These are phyloP conservation scores for Ascidia mentula DNA, from an alignment of 23 tunicate genomes.

Conservation along the genomic window DNA sequence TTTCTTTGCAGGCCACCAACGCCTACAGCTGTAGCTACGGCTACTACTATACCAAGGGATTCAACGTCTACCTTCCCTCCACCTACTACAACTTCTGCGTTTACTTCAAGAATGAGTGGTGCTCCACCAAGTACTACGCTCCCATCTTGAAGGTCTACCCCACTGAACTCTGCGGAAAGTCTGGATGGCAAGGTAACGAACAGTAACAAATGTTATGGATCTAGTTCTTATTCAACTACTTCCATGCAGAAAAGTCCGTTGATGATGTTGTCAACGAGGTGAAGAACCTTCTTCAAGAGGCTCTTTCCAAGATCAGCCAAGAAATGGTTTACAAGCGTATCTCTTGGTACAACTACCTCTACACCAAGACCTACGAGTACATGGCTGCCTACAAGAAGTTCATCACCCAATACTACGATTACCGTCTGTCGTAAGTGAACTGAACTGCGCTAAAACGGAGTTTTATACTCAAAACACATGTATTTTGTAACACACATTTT, in stretches of 20 bases:
- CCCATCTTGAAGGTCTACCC: constrained; percentile 46
- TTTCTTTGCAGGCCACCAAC: constrained; percentile 38
- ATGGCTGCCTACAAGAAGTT: constrained; percentile 28
- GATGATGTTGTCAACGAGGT: constrained; percentile 24
- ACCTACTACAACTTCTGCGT: constrained; percentile 33
- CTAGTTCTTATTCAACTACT: too few relatives aligned
- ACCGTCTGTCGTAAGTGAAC: constrained; percentile 26
- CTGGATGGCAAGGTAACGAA: constrained; percentile 9
- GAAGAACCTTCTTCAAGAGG: constrained; percentile 22
- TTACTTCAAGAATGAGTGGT: constrained; percentile 42
- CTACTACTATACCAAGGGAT: constrained; percentile 25
- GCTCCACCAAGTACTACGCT: constrained; percentile 31
- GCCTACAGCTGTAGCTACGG: constrained; percentile 30
- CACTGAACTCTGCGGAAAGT: constrained; percentile 16
- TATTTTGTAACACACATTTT: background rate
- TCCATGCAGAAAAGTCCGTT: constrained; percentile 35
- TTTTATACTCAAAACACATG: too few relatives aligned
- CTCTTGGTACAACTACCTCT: constrained; percentile 12
- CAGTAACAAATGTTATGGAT: too few relatives aligned
- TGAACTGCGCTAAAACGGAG: background rate
- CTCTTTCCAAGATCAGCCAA: constrained; percentile 31
- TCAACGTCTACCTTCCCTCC: constrained; percentile 18
- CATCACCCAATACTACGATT: constrained; percentile 30
- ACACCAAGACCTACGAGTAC: constrained; percentile 29
- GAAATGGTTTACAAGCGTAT: constrained; percentile 21